Conservation (phyloP, 2,113 vertebrate species). For the Bagarius yarrelli region DNA sequence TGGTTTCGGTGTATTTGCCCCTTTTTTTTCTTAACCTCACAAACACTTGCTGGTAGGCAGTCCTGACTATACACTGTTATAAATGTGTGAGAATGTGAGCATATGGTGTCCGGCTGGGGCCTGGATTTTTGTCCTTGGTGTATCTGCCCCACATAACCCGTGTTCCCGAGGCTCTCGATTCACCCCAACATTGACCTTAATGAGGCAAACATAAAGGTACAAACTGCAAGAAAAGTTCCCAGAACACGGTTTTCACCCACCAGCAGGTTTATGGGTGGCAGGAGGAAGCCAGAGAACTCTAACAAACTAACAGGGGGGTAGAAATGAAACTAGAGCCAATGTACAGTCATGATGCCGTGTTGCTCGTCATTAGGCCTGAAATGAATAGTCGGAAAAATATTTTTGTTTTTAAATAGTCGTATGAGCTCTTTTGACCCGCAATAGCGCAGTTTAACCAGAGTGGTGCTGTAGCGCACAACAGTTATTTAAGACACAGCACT, state of each 20-base stretch:
- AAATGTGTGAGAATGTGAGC: background rate
- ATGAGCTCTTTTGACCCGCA: no score
- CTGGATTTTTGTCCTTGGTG: background rate
- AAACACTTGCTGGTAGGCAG: background rate
- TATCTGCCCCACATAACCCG: background rate
- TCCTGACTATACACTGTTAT: background rate
- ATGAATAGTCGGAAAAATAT: no score
- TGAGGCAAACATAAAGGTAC: background rate
- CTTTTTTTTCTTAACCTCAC: background rate
- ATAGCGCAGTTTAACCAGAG: no score
- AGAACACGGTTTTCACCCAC: background rate
- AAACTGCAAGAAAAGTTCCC: background rate
- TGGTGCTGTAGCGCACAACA: no score
- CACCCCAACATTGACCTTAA: background rate
- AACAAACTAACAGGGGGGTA: background rate
- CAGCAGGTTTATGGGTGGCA: background rate
- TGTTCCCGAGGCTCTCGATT: background rate
- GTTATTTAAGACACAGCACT: no score
- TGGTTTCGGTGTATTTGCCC: background rate
- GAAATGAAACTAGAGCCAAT: no score
- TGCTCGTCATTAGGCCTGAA: background rate
- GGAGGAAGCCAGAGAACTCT: background rate
- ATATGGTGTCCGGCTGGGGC: background rate
- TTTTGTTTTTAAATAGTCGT: no score
- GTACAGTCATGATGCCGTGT: background rate